Evolutionary conservation across 2,797 vertebrate genomes (phyloP).

Genomic region (Setipinna tenuifilis): DNA sequence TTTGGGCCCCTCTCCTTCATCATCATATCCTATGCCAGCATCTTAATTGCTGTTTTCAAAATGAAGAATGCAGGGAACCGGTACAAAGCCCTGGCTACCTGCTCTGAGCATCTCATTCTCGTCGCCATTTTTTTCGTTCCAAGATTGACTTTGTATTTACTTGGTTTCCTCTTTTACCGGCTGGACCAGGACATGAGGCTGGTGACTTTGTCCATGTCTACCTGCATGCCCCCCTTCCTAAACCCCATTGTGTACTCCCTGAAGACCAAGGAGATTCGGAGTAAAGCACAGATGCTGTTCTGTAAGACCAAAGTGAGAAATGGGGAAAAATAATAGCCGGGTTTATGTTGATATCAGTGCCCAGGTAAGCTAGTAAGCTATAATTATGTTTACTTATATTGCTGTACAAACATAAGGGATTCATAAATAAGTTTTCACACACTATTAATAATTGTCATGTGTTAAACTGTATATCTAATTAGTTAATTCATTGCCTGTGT

Average conservation of each 20-base stretch:
- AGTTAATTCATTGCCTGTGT: too few relatives aligned
- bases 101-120: slow-evolving; percentile 66
- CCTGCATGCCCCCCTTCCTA: slow-evolving; percentile 67
- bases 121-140: slow-evolving; percentile 72
- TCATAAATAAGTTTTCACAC: too few relatives aligned
- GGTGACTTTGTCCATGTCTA: slow-evolving; percentile 67
- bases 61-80: slow-evolving; percentile 67
- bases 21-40: slow-evolving; percentile 61
- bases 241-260: slow-evolving; percentile 74
- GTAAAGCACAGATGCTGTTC: slow-evolving; percentile 27
- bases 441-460: too few relatives aligned
- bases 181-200: slow-evolving; percentile 64
- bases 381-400: too few relatives aligned
- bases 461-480: too few relatives aligned
- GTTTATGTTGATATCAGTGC: background rate
- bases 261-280: slow-evolving; percentile 69
- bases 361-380: too few relatives aligned
- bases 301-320: background rate
- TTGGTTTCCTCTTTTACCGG: slow-evolving; percentile 56
- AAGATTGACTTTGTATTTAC: slow-evolving; percentile 56
- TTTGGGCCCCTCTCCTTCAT: slow-evolving; percentile 60
- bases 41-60: slow-evolving; percentile 65
- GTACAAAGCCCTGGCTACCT: slow-evolving; percentile 67
- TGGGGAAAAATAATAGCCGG: background rate
- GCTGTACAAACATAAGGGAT: too few relatives aligned